Conservation (phyloP, 2,797 vertebrate species). For the Oryzias dopingdopingensis region DNA sequence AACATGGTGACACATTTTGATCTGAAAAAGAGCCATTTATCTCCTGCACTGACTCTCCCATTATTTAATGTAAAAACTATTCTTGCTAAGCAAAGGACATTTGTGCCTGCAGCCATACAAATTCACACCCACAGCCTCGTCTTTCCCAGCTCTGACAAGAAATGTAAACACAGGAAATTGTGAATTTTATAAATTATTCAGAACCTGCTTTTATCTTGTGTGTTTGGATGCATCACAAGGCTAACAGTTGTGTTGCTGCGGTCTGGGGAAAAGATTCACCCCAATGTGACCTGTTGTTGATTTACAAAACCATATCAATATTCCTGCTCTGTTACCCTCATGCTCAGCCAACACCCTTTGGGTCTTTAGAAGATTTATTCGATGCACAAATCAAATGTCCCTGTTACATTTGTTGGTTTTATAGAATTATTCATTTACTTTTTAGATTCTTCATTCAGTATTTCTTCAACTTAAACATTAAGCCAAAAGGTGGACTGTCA, state of each 20-base stretch:
- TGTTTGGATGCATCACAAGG: slow-evolving; percentile 36
- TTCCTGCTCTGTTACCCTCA: slow-evolving; percentile 4
- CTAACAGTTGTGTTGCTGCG: slow-evolving; percentile 18
- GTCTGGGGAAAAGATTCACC: slow-evolving; percentile 25
- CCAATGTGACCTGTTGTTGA: slow-evolving; percentile 36
- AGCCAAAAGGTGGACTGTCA: too few species aligned
- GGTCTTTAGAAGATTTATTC: background rate
- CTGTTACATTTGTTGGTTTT: slow-evolving; percentile 1
- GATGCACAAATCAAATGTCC: slow-evolving; percentile 14
- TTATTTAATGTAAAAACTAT: too few species aligned
- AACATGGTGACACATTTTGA: too few species aligned
- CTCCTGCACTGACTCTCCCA: too few species aligned
- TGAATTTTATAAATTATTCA: slow-evolving; percentile 50
- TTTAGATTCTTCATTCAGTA: background rate
- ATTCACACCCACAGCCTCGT: too few species aligned
- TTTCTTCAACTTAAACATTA: slow-evolving; percentile 5
- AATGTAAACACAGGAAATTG: too few species aligned
- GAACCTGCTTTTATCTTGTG: slow-evolving; percentile 35
- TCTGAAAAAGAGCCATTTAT: too few species aligned
- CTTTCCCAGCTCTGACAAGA: too few species aligned
- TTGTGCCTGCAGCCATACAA: too few species aligned
- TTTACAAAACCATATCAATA: slow-evolving; percentile 19
- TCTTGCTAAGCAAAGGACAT: too few species aligned
- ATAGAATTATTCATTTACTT: background rate
- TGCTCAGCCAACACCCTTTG: slow-evolving; percentile 12